Conservation (phyloP, 2,888 invertebrate genomes). For the Yponomeuta cagnagella region DNA sequence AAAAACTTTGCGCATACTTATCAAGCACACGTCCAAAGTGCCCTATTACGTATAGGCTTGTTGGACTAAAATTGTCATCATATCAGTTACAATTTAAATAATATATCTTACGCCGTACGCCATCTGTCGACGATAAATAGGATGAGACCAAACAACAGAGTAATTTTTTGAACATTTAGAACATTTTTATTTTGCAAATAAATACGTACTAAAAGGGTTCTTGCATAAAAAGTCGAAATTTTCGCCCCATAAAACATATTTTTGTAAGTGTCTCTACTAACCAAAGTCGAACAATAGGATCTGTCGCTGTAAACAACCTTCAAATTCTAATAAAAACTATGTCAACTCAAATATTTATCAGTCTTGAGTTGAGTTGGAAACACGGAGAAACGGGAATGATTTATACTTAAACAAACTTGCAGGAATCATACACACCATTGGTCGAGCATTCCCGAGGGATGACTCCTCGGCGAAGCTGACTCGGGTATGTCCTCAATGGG, state of each 20-base stretch:
- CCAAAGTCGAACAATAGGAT: not conserved
- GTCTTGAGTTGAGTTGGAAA: not conserved
- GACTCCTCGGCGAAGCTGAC: conserved; percentile 21
- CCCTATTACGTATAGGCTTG: too few relatives aligned
- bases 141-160: not conserved
- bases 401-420: conserved; percentile 22
- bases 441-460: conserved; percentile 27
- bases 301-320: not conserved
- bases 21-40: too few relatives aligned
- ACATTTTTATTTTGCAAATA: too few relatives aligned
- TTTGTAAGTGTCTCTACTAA: too few relatives aligned
- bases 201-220: too few relatives aligned
- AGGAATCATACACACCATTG: conserved; percentile 22
- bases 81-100: not conserved
- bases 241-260: too few relatives aligned
- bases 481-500: conserved; percentile 21
- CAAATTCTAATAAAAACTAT: not conserved
- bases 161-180: too few relatives aligned
- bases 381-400: conserved; percentile 19
- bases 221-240: too few relatives aligned
- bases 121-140: conserved; percentile 1
- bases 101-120: not conserved
- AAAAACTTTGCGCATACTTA: too few relatives aligned
- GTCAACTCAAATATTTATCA: not conserved
- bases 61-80: too few relatives aligned